phyloP scores from a whole-genome alignment of 2,797 vertebrate species.

The Discoglossus pictus region DNA sequence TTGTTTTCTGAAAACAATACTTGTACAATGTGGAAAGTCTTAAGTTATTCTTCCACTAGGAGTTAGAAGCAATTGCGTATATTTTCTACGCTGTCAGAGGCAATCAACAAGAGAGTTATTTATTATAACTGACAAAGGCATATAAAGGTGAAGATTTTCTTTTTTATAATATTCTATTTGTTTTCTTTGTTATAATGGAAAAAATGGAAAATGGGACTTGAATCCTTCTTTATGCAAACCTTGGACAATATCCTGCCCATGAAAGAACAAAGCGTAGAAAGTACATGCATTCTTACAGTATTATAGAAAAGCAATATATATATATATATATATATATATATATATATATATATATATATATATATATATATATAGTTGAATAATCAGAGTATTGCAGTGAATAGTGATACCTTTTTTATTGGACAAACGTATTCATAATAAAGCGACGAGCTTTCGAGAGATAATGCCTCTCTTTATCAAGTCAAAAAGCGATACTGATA shows the following conservation, averaged over 20 bases:
- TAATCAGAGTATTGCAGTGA: no score
- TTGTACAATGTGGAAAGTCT: not conserved
- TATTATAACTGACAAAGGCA: slow-evolving; percentile 28
- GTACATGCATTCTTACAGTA: not conserved
- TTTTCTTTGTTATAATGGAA: slow-evolving; percentile 16
- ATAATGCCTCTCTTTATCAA: no score
- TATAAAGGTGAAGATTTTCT: slow-evolving; percentile 27
- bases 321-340: no score
- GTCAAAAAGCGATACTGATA: no score
- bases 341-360: no score
- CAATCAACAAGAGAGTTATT: slow-evolving; percentile 31
- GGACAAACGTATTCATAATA: no score
- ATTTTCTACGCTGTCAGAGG: not conserved
- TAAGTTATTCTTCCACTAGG: slow-evolving; percentile 40
- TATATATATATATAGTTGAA: no score
- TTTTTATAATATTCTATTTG: slow-evolving; percentile 20
- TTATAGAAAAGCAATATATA: no score
- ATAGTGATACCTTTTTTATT: no score
- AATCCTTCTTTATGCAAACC: not conserved
- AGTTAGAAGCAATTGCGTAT: slow-evolving; percentile 20
- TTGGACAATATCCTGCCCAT: not conserved
- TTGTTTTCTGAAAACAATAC: slow-evolving; percentile 21
- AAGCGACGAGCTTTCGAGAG: no score
- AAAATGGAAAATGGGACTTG: not conserved
- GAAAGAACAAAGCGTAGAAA: not conserved